Evolutionary conservation across 2,113 vertebrate genomes (phyloP).

Genomic region (Bos indicus): DNA sequence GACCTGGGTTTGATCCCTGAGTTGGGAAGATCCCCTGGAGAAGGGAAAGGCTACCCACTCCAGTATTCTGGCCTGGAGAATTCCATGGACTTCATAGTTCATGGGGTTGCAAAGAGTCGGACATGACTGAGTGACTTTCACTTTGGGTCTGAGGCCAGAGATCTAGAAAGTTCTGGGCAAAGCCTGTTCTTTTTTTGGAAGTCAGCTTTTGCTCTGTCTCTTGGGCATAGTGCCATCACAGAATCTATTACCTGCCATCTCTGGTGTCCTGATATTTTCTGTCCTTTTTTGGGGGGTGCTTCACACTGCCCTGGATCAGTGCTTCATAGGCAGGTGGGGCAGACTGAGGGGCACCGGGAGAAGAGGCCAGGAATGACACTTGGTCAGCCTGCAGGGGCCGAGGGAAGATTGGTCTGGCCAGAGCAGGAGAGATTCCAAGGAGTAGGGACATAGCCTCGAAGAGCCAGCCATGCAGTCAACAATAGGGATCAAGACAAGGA

Average conservation of each 20-base stretch:
- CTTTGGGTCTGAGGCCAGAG: background rate
- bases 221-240: background rate
- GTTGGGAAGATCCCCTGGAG: background rate
- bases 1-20: background rate
- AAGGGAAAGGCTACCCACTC: background rate
- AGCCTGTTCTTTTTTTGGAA: background rate
- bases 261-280: background rate
- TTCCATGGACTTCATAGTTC: background rate
- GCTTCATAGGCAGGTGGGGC: background rate
- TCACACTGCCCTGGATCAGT: background rate
- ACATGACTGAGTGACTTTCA: background rate
- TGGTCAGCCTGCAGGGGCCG: accelerated
- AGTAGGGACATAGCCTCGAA: background rate
- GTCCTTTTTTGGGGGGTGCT: background rate
- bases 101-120: background rate
- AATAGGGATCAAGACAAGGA: background rate
- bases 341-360: no score
- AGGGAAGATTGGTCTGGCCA: background rate
- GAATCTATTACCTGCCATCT: background rate
- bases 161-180: background rate
- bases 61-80: background rate
- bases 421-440: background rate
- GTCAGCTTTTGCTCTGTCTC: background rate
- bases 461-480: background rate
- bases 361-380: background rate